Base-by-base conservation (phyloP, 2,888 invertebrate genomes). In the Pycnomerus fuliginosus region DNA sequence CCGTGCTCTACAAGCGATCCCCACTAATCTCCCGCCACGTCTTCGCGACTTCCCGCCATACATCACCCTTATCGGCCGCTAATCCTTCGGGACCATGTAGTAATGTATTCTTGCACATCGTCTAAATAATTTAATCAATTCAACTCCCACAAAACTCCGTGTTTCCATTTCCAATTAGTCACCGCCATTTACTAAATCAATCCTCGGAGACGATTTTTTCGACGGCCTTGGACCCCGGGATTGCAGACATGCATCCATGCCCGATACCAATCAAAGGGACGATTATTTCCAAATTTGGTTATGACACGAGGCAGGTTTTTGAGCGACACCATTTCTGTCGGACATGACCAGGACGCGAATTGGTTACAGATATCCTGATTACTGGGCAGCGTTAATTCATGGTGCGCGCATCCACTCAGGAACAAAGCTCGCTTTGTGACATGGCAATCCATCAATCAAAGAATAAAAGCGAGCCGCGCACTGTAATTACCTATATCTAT, bases 31-130 rank as follows among this genome's bases (percentile, higher is more conserved):
- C 68, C 67, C 61, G 62, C 65, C 68, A 66, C 65, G 69, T 69
- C 69, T 69, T 70, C 67, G 68, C 69, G 69, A 69, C 68, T 69
- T 70, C 69, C 69, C 64, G 67, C 66, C 64, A 68, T 71, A 67
- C 64, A 70, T 70, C 70, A 69, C 67, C 60, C 68, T 67, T 68
- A 69, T 68, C 68, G 65, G 55, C 60, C 55, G 59, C 55, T 48
- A 55, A 58, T 66, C 64, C 64, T 65, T 64, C 56, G 58, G 60
- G 64, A 65, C 64, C 61, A 38, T 56, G n/a, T n/a, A n/a, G 52
- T 60, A 60, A 61, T 61, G 60, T 62, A 60, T 59, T 60, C 53
- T 44, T 38, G 22, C 34, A 33, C 39, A 39, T 34, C 25, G 35
- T n/a, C 25, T 42, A 47, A 47, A 47, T 47, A 47, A 47, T 47